Base-by-base conservation (phyloP, 2,888 invertebrate genomes). In the Epiblema foenella region DNA sequence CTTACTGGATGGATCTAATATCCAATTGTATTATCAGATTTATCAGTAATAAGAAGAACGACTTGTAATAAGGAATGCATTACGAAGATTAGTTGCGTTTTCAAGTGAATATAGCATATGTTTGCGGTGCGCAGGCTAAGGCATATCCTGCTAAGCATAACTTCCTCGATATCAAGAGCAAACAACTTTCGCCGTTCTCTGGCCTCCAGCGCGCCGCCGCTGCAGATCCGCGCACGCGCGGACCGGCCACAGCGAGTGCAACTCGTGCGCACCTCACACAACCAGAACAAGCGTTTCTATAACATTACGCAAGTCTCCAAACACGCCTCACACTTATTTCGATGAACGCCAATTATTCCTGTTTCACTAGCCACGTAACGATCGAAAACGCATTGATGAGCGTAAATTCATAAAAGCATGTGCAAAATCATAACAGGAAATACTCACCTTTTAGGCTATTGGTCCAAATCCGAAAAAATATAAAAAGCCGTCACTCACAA, bases 391-490 rank as follows among this genome's bases (percentile, higher is more conserved):
- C 75, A 72, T 29, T 52, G 33, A 69, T 75, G 68, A 74, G 71
- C 76, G 75, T 75, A 78, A n/a, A n/a, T n/a, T n/a, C n/a, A n/a
- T n/a, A n/a, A 75, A 72, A 77, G 71, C 76, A 74, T 72, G 73
- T 72, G 68, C 63, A 68, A 74, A 69, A 77, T 76, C 78, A 82
- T 78, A 80, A 79, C 81, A 88, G 82, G 83, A 85, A 85, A 82
- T 83, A 89, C 92, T 90, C 82, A 93, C 93, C 92, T 87, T 88
- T 89, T 85, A 89, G 87, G 91, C 90, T 90, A 90, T 89, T 83
- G 85, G 88, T 87, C 84, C 87, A 87, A 91, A 91, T 91, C 89
- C 90, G 87, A 91, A 91, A 92, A 90, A 92, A 91, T 88, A 87
- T 88, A 58, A 69, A 69, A 89, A 90, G 89, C 90, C 89, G 88